phyloP scores from a whole-genome alignment of 2,888 invertebrate genomes.

The Neelides folsomi region DNA sequence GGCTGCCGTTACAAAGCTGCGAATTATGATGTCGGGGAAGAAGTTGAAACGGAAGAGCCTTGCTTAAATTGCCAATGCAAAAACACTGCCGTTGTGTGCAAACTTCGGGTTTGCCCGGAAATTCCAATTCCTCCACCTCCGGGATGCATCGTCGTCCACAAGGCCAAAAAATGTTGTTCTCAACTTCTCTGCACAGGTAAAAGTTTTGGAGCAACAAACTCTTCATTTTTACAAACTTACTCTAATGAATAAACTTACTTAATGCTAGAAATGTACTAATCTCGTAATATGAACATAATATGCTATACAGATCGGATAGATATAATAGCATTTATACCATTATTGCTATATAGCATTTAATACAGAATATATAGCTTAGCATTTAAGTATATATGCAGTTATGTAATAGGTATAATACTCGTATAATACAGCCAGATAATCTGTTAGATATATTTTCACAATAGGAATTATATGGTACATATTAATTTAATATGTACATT shows the following conservation, averaged over 20 bases:
- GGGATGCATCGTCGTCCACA: slow-evolving; percentile 56
- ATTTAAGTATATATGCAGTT: too few species aligned
- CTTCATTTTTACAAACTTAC: background rate
- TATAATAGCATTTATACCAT: too few species aligned
- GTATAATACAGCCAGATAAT: too few species aligned
- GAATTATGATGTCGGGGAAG: slow-evolving; percentile 50
- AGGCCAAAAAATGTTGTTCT: slow-evolving; percentile 59
- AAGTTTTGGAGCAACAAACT: background rate
- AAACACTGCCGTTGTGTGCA: slow-evolving; percentile 58
- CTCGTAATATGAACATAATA: too few species aligned
- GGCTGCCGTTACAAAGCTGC: slow-evolving; percentile 61
- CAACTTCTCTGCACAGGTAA: slow-evolving; percentile 53
- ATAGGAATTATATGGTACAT: too few species aligned
- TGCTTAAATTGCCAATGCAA: slow-evolving; percentile 65
- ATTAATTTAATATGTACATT: too few species aligned
- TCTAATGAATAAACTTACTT: background rate
- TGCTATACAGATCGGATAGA: too few species aligned
- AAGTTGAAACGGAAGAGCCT: slow-evolving; percentile 52
- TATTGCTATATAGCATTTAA: too few species aligned
- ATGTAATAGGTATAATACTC: too few species aligned
- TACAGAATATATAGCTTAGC: too few species aligned
- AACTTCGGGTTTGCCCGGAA: slow-evolving; percentile 59
- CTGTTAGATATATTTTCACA: too few species aligned
- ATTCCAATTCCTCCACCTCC: slow-evolving; percentile 60
- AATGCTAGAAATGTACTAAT: background rate